Evolutionary conservation across 2,797 vertebrate species (phyloP).

Genomic region (Microctenopoma lineatum): DNA sequence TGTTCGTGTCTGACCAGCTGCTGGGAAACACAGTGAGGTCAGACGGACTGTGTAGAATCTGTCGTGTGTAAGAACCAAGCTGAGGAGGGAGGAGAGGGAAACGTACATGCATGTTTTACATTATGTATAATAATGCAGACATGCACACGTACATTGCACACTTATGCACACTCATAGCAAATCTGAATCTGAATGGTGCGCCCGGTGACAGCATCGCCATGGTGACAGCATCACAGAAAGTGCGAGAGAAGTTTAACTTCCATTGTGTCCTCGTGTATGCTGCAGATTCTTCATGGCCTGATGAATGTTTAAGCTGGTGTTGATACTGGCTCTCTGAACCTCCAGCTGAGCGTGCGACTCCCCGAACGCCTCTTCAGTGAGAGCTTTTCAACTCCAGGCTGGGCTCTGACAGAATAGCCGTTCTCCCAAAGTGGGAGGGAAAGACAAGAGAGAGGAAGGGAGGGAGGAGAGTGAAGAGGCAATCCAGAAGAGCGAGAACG

Average conservation of each 20-base stretch:
- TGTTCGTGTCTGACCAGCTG: constrained; percentile 28
- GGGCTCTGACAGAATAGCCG: constrained; percentile 15
- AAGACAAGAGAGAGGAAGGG: neutral
- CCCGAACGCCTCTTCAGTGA: constrained; percentile 40
- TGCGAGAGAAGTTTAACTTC: neutral
- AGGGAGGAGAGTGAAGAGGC: neutral
- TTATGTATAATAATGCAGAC: constrained; percentile 10
- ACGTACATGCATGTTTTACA: neutral
- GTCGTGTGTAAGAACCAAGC: neutral
- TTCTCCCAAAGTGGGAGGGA: constrained; percentile 4
- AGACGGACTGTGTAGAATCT: constrained; percentile 6
- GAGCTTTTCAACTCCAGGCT: constrained; percentile 29
- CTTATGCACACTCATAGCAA: too few relatives aligned
- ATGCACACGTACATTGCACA: neutral
- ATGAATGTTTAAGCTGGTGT: constrained; percentile 40
- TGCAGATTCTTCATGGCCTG: neutral
- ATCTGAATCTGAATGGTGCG: neutral
- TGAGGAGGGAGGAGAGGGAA: too few relatives aligned
- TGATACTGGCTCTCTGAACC: constrained; percentile 14
- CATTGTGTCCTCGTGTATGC: neutral
- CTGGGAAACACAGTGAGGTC: constrained; percentile 16
- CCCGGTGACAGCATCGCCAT: constrained; percentile 20
- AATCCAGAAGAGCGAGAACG: neutral
- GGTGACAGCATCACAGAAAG: neutral
- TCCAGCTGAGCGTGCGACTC: constrained; percentile 29